phyloP scores from a whole-genome alignment of 2,113 vertebrate genomes.

The Vulpes vulpes region DNA sequence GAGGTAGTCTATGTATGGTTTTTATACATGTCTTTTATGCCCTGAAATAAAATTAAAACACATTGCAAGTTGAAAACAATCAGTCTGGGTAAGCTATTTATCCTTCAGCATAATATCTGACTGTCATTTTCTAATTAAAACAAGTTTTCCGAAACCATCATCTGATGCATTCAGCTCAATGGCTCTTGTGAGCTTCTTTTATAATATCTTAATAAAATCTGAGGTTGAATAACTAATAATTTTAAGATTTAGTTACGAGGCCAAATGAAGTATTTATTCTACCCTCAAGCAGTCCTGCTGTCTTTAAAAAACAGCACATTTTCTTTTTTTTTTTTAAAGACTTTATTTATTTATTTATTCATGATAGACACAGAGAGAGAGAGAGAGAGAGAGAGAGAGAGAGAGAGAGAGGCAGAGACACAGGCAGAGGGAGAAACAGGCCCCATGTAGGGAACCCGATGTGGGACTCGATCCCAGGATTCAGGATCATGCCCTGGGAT shows the following conservation, averaged over 20 bases:
- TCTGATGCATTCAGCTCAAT: not conserved
- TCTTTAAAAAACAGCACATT: conserved; percentile 7
- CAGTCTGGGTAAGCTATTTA: conserved; percentile 23
- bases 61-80: conserved; percentile 27
- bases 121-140: conserved; percentile 56
- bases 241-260: conserved; percentile 41
- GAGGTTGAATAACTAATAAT: conserved; percentile 46
- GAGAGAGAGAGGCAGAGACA: too few species aligned
- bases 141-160: not conserved
- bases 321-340: not conserved
- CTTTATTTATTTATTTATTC: too few species aligned
- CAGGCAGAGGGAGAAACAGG: too few species aligned
- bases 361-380: too few species aligned
- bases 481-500: too few species aligned
- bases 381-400: too few species aligned
- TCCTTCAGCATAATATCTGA: conserved; percentile 31
- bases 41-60: conserved; percentile 38
- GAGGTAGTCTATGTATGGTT: not conserved
- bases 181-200: conserved; percentile 17
- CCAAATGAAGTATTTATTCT: conserved; percentile 57
- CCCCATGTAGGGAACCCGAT: too few species aligned
- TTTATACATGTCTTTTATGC: not conserved
- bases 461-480: too few species aligned
- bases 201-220: conserved; percentile 52
- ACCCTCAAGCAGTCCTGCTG: not conserved